Percentiles rank a stretch among this genome's conserved stretches.
phyloP scores from a whole-genome alignment of 2,797 vertebrate genomes.

The Eulemur mongoz region DNA sequence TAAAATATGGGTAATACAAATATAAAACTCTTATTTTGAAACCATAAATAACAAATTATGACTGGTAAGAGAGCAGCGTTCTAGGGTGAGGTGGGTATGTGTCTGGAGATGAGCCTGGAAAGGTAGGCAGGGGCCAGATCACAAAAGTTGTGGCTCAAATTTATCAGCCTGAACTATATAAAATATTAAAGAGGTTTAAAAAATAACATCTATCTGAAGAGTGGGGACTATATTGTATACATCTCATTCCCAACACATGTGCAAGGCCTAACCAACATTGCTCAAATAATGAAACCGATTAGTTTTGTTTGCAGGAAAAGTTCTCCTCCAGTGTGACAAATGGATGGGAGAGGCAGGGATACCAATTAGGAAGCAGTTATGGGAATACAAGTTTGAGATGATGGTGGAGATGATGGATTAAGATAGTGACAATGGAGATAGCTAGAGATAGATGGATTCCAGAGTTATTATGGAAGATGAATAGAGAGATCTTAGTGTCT shows the following conservation, averaged over 20 bases:
- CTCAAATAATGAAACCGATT: constrained; percentile 17
- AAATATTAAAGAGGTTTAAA: neutral
- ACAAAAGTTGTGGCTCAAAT: neutral
- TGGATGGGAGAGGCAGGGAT: neutral
- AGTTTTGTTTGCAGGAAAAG: neutral
- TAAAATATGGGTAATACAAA: neutral
- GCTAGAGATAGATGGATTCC: neutral
- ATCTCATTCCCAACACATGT: neutral
- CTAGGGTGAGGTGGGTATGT: neutral
- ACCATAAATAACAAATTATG: neutral
- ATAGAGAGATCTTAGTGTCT: neutral
- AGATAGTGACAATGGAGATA: neutral
- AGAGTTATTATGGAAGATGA: neutral
- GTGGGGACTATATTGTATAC: neutral
- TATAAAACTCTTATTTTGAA: neutral
- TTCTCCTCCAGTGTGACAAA: neutral
- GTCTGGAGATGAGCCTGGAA: neutral
- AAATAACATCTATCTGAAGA: neutral
- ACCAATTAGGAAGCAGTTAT: neutral
- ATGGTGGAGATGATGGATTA: neutral
- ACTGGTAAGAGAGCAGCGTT: neutral
- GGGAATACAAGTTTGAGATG: neutral
- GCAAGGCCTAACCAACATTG: neutral
- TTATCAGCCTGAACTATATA: neutral
- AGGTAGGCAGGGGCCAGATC: neutral